phyloP scores from a whole-genome alignment of 2,113 vertebrate genomes.

The Hystrix brachyura region DNA sequence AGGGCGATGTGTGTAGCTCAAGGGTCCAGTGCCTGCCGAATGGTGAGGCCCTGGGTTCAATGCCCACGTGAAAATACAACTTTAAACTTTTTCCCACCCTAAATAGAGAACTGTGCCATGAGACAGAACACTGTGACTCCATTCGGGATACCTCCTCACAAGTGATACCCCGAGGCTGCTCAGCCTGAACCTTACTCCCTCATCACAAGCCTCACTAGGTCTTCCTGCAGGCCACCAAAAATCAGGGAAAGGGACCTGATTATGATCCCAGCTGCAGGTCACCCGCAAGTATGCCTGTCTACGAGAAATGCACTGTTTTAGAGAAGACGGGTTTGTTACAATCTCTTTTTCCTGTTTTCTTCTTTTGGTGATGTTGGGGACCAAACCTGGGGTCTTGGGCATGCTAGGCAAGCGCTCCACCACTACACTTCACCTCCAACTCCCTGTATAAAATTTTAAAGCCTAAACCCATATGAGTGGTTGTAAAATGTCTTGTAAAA shows the following conservation, averaged over 20 bases:
- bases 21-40: neutral
- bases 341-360: neutral
- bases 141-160: neutral
- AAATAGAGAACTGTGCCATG: neutral
- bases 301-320: neutral
- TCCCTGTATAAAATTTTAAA: neutral
- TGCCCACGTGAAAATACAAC: neutral
- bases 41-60: neutral
- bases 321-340: neutral
- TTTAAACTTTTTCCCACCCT: neutral
- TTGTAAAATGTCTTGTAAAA: neutral
- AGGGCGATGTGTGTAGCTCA: neutral
- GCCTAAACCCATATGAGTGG: neutral
- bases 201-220: neutral
- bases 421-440: neutral
- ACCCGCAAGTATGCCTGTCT: neutral
- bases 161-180: neutral
- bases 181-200: no score
- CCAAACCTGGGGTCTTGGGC: neutral
- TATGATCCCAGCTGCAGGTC: no score
- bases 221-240: neutral
- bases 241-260: neutral
- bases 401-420: neutral
- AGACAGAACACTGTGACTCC: neutral
- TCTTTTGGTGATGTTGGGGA: neutral